Evolutionary conservation across 2,113 vertebrate species (phyloP).

Genomic region (Trichomycterus rosablanca): DNA sequence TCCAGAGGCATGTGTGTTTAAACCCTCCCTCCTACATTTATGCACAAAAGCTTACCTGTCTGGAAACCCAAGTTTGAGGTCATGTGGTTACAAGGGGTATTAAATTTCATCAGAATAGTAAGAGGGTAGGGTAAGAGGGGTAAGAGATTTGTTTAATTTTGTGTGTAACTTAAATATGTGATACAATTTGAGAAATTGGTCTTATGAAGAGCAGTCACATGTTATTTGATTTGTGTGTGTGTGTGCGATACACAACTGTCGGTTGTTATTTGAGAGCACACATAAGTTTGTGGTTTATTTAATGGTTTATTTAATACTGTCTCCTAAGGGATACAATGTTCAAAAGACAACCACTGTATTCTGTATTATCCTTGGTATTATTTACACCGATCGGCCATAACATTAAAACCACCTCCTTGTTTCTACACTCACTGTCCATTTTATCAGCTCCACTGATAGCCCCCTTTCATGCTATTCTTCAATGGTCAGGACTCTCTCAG

Average conservation of each 20-base stretch:
- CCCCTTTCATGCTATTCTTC: no score
- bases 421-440: no score
- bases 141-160: constrained; percentile 3
- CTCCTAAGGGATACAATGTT: constrained; percentile 56
- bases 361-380: constrained; percentile 44
- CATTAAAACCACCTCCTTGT: no score
- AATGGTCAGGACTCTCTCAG: no score
- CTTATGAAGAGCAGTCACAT: not conserved
- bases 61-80: constrained; percentile 15
- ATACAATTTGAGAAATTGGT: not conserved
- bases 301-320: no score
- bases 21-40: not conserved
- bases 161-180: constrained; percentile 3
- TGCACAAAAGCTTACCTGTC: constrained; percentile 10
- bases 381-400: no score
- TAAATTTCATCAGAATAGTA: constrained; percentile 22
- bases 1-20: constrained; percentile 3
- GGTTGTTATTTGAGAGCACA: constrained; percentile 50
- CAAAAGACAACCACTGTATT: constrained; percentile 47
- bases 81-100: constrained; percentile 17
- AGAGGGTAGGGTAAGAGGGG: no score
- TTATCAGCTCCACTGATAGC: no score
- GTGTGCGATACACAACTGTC: not conserved
- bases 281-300: constrained; percentile 39
- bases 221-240: constrained; percentile 4